Evolutionary conservation across 2,888 invertebrate species (phyloP).

Genomic region (Deilephila porcellus): DNA sequence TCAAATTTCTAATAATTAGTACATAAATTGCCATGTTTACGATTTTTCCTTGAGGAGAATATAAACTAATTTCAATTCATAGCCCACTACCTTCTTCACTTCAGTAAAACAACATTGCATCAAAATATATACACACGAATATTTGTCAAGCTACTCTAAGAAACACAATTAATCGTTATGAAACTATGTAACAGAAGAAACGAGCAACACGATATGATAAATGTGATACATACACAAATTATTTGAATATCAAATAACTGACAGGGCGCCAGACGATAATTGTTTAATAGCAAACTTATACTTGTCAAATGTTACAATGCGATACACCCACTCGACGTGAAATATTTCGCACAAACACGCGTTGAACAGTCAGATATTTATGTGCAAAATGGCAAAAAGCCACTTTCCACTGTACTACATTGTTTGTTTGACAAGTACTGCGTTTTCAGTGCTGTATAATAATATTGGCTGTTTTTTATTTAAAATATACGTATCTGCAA

Average conservation of each 20-base stretch:
- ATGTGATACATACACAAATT: neutral
- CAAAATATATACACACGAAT: too few species aligned
- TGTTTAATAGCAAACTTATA: neutral
- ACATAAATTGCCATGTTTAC: too few species aligned
- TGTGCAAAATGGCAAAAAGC: neutral
- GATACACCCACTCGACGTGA: neutral
- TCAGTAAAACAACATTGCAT: too few species aligned
- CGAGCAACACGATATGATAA: neutral
- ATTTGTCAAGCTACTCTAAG: too few species aligned
- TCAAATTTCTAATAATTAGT: too few species aligned
- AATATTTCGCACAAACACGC: conserved; percentile 5
- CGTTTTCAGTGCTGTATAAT: neutral
- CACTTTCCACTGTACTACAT: neutral
- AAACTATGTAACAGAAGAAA: conserved; percentile 1
- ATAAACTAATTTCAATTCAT: too few species aligned
- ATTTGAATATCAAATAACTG: conserved; percentile 11
- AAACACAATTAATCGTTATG: neutral
- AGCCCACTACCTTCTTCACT: too few species aligned
- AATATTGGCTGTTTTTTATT: too few species aligned
- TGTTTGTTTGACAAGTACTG: neutral
- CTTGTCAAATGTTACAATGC: conserved; percentile 8
- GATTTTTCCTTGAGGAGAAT: too few species aligned
- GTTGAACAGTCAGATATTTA: neutral
- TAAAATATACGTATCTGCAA: too few species aligned
- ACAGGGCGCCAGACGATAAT: neutral